These are phyloP conservation scores for Plagodis dolabraria DNA, from an alignment of 2,888 invertebrate species.

Conservation along the genomic window DNA sequence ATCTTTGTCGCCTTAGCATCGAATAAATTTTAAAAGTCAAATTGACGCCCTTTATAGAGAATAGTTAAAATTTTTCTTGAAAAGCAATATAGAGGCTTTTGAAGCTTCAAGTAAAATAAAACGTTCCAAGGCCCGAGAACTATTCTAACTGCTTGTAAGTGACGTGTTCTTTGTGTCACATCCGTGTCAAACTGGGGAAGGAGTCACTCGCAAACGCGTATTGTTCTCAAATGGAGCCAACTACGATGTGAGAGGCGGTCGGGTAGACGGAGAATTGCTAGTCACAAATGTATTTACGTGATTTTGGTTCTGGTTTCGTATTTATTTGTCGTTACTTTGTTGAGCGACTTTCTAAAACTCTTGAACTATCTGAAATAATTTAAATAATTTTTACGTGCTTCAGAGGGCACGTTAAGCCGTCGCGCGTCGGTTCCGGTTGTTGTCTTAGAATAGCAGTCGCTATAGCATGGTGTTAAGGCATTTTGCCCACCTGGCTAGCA, in stretches of 20 bases:
- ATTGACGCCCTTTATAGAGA: no score
- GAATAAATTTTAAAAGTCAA: constrained; percentile 4
- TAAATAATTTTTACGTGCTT: no score
- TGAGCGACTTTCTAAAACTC: no score
- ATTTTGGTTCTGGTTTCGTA: no score
- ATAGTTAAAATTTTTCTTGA: no score
- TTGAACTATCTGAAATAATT: no score
- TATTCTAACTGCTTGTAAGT: constrained; percentile 55
- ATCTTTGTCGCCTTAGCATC: constrained; percentile 6
- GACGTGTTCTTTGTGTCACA: constrained; percentile 67
- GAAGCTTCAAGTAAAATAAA: constrained; percentile 38
- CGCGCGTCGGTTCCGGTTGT: no score
- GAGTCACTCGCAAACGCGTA: constrained; percentile 68
- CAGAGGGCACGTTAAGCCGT: no score
- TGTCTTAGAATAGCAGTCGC: no score
- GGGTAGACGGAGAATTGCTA: constrained; percentile 25
- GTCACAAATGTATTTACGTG: constrained; percentile 13
- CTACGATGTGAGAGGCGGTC: constrained; percentile 36
- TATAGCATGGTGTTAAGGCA: no score
- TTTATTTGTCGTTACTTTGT: no score
- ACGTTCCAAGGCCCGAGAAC: constrained; percentile 29
- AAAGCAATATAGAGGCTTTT: constrained; percentile 2
- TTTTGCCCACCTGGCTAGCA: no score
- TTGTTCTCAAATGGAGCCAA: constrained; percentile 55
- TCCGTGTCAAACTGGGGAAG: constrained; percentile 68